These are phyloP conservation scores for Hyperopisus bebe DNA, from an alignment of 2,113 vertebrate genomes.

Conservation along the genomic window DNA sequence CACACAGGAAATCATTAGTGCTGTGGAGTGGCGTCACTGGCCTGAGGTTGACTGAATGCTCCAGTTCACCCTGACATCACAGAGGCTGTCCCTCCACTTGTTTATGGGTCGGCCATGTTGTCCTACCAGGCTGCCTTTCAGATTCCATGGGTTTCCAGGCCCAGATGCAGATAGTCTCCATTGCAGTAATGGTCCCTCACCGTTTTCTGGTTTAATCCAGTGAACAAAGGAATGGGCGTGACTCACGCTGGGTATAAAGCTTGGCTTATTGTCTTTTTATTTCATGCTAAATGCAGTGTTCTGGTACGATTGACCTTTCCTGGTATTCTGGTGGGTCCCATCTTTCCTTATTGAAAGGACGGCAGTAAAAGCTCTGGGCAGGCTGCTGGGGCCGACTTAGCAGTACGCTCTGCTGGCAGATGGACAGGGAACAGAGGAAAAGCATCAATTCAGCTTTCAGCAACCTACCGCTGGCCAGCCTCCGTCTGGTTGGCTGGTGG, in stretches of 20 bases:
- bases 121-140: not conserved
- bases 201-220: not conserved
- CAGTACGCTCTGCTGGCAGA: not conserved
- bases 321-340: not conserved
- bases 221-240: not conserved
- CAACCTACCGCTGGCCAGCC: not conserved
- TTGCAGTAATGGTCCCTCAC: not conserved
- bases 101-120: not conserved
- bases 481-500: not conserved
- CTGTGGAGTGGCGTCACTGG: not conserved
- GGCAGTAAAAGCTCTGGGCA: not conserved
- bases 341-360: not conserved
- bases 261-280: not conserved
- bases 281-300: not conserved
- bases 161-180: not conserved
- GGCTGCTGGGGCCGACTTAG: not conserved
- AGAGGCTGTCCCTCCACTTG: not conserved
- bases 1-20: not conserved
- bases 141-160: not conserved
- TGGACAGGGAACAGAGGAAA: not conserved
- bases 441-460: not conserved
- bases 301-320: not conserved
- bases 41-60: not conserved
- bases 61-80: not conserved
- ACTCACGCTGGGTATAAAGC: not conserved